phyloP scores from a whole-genome alignment of 2,888 invertebrate species.

The Pyrrhia umbra region DNA sequence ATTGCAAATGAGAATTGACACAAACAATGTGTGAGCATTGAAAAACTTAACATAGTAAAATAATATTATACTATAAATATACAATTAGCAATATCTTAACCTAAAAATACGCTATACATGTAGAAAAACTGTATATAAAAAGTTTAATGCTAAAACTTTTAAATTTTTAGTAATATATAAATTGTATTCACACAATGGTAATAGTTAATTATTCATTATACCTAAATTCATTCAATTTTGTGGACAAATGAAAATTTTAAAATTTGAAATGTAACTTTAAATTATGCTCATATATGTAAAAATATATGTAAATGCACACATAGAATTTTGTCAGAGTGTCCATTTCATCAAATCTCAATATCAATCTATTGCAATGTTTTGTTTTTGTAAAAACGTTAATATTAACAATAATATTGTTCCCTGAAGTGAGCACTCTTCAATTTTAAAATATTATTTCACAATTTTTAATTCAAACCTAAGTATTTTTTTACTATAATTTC shows the following conservation, averaged over 20 bases:
- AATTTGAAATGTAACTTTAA: conserved; percentile 58
- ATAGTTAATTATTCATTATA: conserved; percentile 47
- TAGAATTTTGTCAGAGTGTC: conserved; percentile 58
- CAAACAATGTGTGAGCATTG: conserved; percentile 68
- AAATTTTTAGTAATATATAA: conserved; percentile 63
- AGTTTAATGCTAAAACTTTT: conserved; percentile 69
- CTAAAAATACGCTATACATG: conserved; percentile 79
- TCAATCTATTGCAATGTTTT: conserved; percentile 54
- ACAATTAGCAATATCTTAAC: conserved; percentile 79
- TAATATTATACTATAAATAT: conserved; percentile 77
- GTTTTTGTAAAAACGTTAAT: conserved; percentile 53
- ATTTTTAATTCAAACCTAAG: conserved; percentile 62
- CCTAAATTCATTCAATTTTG: conserved; percentile 59
- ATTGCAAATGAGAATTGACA: conserved; percentile 53
- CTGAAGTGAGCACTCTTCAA: conserved; percentile 77
- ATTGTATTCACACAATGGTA: conserved; percentile 68
- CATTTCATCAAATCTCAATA: conserved; percentile 63
- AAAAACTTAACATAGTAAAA: conserved; percentile 71
- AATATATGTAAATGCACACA: conserved; percentile 60
- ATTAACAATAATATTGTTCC: conserved; percentile 74
- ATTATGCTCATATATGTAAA: conserved; percentile 62
- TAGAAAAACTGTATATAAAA: conserved; percentile 82
- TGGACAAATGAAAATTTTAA: conserved; percentile 51
- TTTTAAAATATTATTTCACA: conserved; percentile 66
- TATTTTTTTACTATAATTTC: not conserved